Conservation (phyloP, 2,888 invertebrate genomes). For the Cephus rjabovi region DNA sequence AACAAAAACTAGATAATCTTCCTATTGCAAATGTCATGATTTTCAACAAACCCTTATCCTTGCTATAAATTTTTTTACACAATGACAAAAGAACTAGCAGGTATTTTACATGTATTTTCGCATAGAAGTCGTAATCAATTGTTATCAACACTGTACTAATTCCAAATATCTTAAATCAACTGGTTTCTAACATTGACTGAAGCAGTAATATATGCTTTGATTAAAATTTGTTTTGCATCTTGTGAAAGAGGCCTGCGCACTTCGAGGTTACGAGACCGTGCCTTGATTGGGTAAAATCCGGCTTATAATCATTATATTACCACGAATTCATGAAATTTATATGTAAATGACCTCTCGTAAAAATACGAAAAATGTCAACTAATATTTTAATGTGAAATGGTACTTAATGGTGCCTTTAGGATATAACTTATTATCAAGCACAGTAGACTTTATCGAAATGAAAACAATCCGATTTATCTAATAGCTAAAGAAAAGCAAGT, state of each 20-base stretch:
- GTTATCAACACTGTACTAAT: no score
- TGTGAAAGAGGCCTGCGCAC: conserved; percentile 20
- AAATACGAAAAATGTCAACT: no score
- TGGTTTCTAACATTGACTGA: conserved; percentile 9
- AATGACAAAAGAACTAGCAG: not conserved
- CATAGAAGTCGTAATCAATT: no score
- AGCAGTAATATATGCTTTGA: conserved; percentile 25
- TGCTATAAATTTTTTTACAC: not conserved
- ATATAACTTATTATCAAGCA: no score
- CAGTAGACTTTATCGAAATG: not conserved
- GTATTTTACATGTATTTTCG: no score
- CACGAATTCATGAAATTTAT: no score
- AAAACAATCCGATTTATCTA: not conserved
- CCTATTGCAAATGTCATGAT: conserved; percentile 48
- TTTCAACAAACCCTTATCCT: not conserved
- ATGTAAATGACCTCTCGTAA: no score
- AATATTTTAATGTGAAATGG: no score
- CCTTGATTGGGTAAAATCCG: not conserved
- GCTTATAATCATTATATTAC: no score
- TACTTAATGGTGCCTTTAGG: no score
- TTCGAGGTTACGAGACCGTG: conserved; percentile 22
- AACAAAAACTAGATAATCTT: conserved; percentile 34
- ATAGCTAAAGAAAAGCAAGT: no score
- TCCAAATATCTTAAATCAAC: no score
- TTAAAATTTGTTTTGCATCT: conserved; percentile 25